Evolutionary conservation across 2,113 vertebrate genomes (phyloP), one percentile per base, ranked within the genome.

Genomic region (Bubo bubo): DNA sequence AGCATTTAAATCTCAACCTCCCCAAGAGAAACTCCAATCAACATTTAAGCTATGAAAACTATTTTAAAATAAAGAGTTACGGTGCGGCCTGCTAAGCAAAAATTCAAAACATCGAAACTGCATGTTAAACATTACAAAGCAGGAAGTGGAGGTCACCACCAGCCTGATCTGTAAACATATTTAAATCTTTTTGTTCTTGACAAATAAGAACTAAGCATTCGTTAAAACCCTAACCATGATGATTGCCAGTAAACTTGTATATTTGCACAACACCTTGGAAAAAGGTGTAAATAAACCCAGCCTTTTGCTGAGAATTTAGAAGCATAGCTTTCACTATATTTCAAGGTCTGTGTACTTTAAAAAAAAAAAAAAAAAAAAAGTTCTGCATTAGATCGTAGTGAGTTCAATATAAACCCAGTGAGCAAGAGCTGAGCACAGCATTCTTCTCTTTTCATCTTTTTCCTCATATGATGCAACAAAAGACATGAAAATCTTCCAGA

Each of bases 11-110:
- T 20, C 68, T 52, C 47, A 91, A 22, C n/a, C 43, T 49, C 37
- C 39, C 5, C 47, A 84, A n/a, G 32, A 91, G 47, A 96, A 87
- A 67, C 30, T 71, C 32, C 72, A 88, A 62, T 79, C 90, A 96
- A 80, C 82, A 47, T 83, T 87, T 86, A 86, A 95, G 94, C 73
- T 77, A 84, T 41, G 68, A 80, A 41, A 80, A 89, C 62, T 56
- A 62, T 67, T 92, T 87, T 91, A 43, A 37, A 88, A 74, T 45
- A 45, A 45, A 92, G 39, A 88, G 60, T 70, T 68, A 82, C 14
- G 34, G 43, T 86, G n/a, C 2, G 21, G 28, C 67, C 63, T 92
- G n/a, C 55, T 90, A 84, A 66, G 73, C 34, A 82, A 92, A 93
- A 63, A 62, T 76, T 83, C 39, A 59, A 91, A 81, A 80, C 24